Conservation (phyloP, 2,113 vertebrate species). For the Prunella himalayana region DNA sequence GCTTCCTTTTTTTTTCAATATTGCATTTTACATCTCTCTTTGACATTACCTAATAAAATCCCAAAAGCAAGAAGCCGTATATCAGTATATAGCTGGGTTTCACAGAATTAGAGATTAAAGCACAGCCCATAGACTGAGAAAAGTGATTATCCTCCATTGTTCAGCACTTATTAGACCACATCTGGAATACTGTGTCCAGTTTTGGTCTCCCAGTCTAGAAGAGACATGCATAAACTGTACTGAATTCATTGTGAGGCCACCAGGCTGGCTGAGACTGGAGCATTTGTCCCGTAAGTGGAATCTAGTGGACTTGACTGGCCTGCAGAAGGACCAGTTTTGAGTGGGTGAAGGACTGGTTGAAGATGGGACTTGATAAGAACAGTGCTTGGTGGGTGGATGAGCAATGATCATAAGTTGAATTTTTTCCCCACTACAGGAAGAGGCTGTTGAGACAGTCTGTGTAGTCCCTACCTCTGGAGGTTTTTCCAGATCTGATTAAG, state of each 20-base stretch:
- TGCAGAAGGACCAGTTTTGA: neutral
- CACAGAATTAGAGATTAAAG: neutral
- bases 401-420: neutral
- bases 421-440: neutral
- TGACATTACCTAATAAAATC: neutral
- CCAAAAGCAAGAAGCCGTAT: neutral
- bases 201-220: neutral
- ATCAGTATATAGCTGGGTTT: neutral
- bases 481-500: neutral
- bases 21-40: neutral
- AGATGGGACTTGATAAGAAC: neutral
- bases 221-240: neutral
- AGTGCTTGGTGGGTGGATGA: neutral
- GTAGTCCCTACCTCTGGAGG: neutral
- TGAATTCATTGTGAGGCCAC: neutral
- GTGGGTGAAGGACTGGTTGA: rapidly evolving
- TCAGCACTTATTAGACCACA: neutral
- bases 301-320: neutral
- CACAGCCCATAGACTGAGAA: neutral
- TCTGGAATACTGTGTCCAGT: neutral
- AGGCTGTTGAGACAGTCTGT: neutral
- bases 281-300: neutral
- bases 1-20: neutral
- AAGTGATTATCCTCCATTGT: neutral
- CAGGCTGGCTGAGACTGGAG: neutral